These are phyloP conservation scores for Heliconius hermathena DNA, from an alignment of 1,140 invertebrate genomes.

Conservation along the genomic window DNA sequence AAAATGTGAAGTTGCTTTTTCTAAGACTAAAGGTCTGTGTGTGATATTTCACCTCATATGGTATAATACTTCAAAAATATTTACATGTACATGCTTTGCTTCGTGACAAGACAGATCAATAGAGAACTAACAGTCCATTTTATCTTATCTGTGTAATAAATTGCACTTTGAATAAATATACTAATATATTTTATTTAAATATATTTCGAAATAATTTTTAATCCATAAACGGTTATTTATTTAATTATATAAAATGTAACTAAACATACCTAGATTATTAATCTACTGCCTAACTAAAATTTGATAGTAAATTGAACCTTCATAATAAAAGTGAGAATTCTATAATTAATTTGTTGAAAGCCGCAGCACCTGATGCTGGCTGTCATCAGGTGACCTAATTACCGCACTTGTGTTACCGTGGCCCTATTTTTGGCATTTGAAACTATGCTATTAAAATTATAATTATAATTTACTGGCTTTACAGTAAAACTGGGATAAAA, in stretches of 20 bases:
- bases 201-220: too few species aligned
- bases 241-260: neutral
- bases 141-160: too few species aligned
- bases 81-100: too few species aligned
- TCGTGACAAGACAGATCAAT: too few species aligned
- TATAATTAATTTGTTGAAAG: conserved; percentile 52
- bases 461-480: neutral
- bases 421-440: conserved; percentile 38
- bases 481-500: neutral
- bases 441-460: neutral
- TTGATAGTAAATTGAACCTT: conserved; percentile 20
- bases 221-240: neutral
- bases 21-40: too few species aligned
- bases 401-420: conserved; percentile 53
- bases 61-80: too few species aligned
- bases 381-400: conserved; percentile 57
- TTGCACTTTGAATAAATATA: too few species aligned
- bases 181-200: too few species aligned
- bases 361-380: conserved; percentile 47
- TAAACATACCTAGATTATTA: neutral
- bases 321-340: conserved; percentile 52
- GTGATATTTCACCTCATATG: too few species aligned
- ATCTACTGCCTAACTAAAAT: neutral
- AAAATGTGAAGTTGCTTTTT: too few species aligned
- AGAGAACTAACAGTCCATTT: too few species aligned